Evolutionary conservation across 2,888 invertebrate species (phyloP).

Genomic region (Limnephilus lunatus): DNA sequence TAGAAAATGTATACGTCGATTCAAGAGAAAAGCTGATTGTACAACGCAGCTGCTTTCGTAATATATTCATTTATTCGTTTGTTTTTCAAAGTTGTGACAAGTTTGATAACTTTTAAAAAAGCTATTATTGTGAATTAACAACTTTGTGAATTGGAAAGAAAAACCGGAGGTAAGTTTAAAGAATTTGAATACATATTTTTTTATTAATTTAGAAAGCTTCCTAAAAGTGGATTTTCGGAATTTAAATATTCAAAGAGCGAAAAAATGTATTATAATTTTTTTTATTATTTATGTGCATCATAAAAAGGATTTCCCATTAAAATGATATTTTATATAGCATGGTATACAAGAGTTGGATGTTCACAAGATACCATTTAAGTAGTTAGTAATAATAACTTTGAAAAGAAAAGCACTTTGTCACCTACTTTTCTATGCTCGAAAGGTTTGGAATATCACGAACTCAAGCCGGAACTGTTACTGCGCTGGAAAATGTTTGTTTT

Average conservation of each 20-base stretch:
- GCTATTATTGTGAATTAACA: not conserved
- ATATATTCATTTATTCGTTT: not conserved
- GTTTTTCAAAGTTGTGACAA: not conserved
- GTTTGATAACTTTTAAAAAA: not conserved
- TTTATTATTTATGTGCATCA: too few relatives aligned
- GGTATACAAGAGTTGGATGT: not conserved
- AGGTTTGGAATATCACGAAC: not conserved
- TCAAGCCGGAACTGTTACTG: not conserved
- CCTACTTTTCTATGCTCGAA: not conserved
- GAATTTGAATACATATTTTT: not conserved
- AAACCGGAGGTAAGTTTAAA: not conserved
- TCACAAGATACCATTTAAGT: not conserved
- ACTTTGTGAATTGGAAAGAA: not conserved
- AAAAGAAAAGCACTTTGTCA: not conserved
- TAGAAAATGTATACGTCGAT: not conserved
- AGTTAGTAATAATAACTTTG: not conserved
- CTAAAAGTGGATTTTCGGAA: not conserved
- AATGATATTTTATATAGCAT: not conserved
- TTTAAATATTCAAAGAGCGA: not conserved
- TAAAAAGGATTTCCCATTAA: not conserved
- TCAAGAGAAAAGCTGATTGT: not conserved
- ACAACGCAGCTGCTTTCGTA: not conserved
- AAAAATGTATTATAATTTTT: too few relatives aligned
- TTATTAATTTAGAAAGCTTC: not conserved
- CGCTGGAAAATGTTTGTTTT: not conserved